Evolutionary conservation across 2,888 invertebrate species (phyloP), one percentile per base, ranked within the genome.

Genomic region (Chloroclysta siterata): DNA sequence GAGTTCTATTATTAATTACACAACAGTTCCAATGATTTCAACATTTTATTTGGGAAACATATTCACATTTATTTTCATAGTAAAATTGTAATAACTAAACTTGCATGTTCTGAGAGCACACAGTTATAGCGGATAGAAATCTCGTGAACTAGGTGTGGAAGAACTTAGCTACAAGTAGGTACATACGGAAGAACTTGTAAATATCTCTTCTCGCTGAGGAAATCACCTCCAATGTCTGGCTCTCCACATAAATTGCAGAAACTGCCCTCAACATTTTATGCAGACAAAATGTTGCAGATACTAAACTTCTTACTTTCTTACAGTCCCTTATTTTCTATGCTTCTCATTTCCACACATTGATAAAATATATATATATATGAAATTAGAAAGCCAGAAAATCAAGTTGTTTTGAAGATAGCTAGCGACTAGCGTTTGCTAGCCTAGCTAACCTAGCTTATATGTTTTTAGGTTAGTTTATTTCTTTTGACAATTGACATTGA

Each of bases 181-280:
- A 61, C 87, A 84, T 65, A 88, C 87, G 83, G 59, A 85, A 83
- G 44, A 83, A 72, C 73, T 81, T 86, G 68, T 74, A 82, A 59
- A 82, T 78, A 76, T 87, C 86, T 68, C 84, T 79, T 63, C 83
- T 78, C 6, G 73, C 69, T 41, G 74, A 72, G 22, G 77, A 67
- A 41, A 84, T 66, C 57, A 82, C 58, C 69, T 85, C 85, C 53
- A 85, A 71, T 14, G 80, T 76, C 72, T 84, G 83, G 61, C 82
- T 76, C 73, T 88, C 88, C 57, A 81, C 68, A 68, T 75, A 84
- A 64, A 85, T 74, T 52, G 78, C 79, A 50, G 87, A 83, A 62
- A 86, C 82, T 41, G 85, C 87, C 77, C 88, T 80, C 59, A 88
- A 77, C 88, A 89, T 87, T 52, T 14, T 46, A 15, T 14, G 15